Conservation (phyloP, 2,888 invertebrate species). For the Heliconius ethilla region DNA sequence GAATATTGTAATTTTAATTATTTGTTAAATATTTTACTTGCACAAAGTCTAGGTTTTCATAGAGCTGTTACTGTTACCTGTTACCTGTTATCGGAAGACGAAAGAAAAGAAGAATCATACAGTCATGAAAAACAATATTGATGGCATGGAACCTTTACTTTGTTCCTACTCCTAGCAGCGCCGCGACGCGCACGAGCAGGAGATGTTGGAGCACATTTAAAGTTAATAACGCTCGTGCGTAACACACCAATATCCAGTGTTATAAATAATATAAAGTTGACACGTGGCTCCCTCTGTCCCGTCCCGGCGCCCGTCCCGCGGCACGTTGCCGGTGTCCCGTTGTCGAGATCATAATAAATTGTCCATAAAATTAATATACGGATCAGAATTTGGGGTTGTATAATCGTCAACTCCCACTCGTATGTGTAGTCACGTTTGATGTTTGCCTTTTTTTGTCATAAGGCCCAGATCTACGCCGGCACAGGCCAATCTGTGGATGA, state of each 20-base stretch:
- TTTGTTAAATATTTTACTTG: too few species aligned
- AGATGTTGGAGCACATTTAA: neutral
- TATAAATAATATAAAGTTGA: slow-evolving; percentile 34
- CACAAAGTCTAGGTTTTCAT: too few species aligned
- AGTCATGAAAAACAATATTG: too few species aligned
- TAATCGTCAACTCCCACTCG: neutral
- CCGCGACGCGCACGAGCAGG: too few species aligned
- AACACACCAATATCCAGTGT: slow-evolving; percentile 29
- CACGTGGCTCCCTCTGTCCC: slow-evolving; percentile 31
- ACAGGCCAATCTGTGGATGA: neutral
- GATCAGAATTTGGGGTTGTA: slow-evolving; percentile 30
- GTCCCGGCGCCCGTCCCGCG: neutral
- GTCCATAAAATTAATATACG: slow-evolving; percentile 48
- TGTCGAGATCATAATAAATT: slow-evolving; percentile 47
- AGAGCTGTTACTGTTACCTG: too few species aligned
- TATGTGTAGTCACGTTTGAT: slow-evolving; percentile 23
- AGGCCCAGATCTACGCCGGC: too few species aligned
- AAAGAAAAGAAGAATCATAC: too few species aligned
- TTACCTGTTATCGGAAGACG: too few species aligned
- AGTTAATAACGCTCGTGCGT: slow-evolving; percentile 16
- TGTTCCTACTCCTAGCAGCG: too few species aligned
- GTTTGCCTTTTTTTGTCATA: neutral
- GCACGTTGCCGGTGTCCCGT: slow-evolving; percentile 7
- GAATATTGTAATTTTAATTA: too few species aligned
- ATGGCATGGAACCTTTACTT: too few species aligned